phyloP scores from a whole-genome alignment of 2,797 vertebrate genomes.

The Balearica regulorum region DNA sequence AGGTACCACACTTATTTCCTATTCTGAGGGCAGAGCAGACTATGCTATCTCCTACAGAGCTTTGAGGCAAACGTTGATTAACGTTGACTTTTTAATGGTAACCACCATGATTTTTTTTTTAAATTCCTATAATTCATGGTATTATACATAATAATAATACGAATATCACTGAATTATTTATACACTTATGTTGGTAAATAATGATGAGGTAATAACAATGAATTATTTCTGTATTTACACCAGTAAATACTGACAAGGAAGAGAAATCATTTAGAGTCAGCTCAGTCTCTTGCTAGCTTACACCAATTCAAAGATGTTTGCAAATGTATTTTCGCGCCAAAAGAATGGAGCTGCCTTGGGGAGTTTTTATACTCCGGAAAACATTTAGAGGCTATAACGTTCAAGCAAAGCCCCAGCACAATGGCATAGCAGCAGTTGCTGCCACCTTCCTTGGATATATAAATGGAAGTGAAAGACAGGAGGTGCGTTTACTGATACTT shows the following conservation, averaged over 20 bases:
- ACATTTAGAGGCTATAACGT: not conserved
- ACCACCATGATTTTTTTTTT: not conserved
- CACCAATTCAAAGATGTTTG: slow-evolving; percentile 11
- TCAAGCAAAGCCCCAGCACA: not conserved
- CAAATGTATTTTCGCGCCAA: not conserved
- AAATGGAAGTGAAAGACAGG: not conserved
- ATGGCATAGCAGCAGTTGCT: not conserved
- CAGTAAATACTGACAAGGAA: slow-evolving; percentile 32
- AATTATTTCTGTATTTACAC: slow-evolving; percentile 44
- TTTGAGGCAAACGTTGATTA: slow-evolving; percentile 25
- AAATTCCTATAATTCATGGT: slow-evolving; percentile 22
- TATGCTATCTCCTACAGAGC: not conserved
- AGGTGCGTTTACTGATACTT: not conserved
- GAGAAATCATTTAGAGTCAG: not conserved
- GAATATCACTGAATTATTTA: slow-evolving; percentile 52
- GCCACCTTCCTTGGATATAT: not conserved
- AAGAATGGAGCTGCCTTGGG: not conserved
- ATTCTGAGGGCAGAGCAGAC: not conserved
- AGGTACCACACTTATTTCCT: slow-evolving; percentile 37
- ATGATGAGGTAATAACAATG: slow-evolving; percentile 42
- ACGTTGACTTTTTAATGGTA: slow-evolving; percentile 51
- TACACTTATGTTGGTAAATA: slow-evolving; percentile 50
- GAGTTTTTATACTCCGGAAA: not conserved
- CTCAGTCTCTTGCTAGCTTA: not conserved
- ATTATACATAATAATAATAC: slow-evolving; percentile 29